A percentile compares a stretch with the other conserved stretches of the same genome.
These are phyloP conservation scores for Macrotrachela quadricornifera DNA, from an alignment of 1,140 invertebrate species.

Conservation along the genomic window DNA sequence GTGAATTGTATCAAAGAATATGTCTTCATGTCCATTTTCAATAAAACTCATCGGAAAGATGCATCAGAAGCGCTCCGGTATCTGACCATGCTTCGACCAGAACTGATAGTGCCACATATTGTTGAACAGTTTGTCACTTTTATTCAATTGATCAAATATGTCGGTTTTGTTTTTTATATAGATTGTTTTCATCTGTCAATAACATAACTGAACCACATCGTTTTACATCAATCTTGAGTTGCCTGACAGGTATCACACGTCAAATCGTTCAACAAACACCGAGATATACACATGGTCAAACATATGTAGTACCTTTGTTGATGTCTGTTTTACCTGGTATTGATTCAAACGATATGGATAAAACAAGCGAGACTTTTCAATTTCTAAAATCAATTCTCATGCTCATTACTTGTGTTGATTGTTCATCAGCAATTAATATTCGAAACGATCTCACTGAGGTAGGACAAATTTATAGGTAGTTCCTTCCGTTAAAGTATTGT, in stretches of 20 bases:
- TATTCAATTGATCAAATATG: too few relatives aligned
- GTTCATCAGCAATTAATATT: constrained; percentile 44
- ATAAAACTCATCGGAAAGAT: constrained; percentile 42
- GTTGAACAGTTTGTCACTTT: constrained; percentile 47
- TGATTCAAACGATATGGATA: constrained; percentile 67
- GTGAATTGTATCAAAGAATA: constrained; percentile 47
- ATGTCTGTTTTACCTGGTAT: constrained; percentile 59
- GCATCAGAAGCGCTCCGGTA: constrained; percentile 46
- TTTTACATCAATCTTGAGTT: constrained; percentile 54
- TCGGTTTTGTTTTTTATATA: too few relatives aligned
- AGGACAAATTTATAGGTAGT: constrained; percentile 12
- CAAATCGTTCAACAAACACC: constrained; percentile 31
- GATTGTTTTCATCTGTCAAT: constrained; percentile 33
- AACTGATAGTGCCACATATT: constrained; percentile 55
- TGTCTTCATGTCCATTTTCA: constrained; percentile 51
- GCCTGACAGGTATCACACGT: constrained; percentile 46
- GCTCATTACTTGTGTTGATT: constrained; percentile 59
- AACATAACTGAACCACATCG: constrained; percentile 65
- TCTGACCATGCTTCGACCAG: constrained; percentile 53
- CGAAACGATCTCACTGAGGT: constrained; percentile 49
- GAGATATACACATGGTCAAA: constrained; percentile 49
- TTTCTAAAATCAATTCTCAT: constrained; percentile 52
- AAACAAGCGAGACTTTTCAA: constrained; percentile 51
- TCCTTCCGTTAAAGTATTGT: background rate
- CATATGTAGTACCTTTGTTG: constrained; percentile 55